Percentiles rank a stretch among this genome's conserved stretches.
Evolutionary conservation across 2,888 invertebrate species (phyloP).

Genomic region (Torymus texanus): DNA sequence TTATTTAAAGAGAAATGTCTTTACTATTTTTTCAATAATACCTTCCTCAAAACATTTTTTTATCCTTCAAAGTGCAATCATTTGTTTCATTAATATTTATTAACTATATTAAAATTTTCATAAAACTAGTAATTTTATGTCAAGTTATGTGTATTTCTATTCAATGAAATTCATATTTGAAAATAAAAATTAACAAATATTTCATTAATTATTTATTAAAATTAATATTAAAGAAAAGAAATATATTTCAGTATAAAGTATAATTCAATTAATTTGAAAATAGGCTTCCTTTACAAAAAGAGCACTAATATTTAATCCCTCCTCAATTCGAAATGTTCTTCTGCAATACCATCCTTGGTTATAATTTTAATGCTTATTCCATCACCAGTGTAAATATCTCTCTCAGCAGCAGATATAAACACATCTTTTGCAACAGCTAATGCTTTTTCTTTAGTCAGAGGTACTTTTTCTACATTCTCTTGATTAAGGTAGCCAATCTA

Average conservation of each 20-base stretch:
- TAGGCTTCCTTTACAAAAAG: slow-evolving; percentile 41
- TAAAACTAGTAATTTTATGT: no score
- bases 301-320: slow-evolving; percentile 83
- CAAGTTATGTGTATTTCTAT: no score
- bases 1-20: slow-evolving; percentile 41
- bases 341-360: slow-evolving; percentile 89
- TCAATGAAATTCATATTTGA: background rate
- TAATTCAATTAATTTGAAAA: slow-evolving; percentile 43
- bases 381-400: slow-evolving; percentile 98
- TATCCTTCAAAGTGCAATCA: background rate
- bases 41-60: background rate
- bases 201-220: slow-evolving; percentile 6
- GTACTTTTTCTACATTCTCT: slow-evolving; percentile 78
- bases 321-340: slow-evolving; percentile 85
- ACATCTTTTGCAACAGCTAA: slow-evolving; percentile 92
- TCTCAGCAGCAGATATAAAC: slow-evolving; percentile 97
- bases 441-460: slow-evolving; percentile 88
- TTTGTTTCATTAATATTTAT: no score
- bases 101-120: no score
- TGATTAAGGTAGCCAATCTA: slow-evolving; percentile 92
- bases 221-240: slow-evolving; percentile 27
- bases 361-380: slow-evolving; percentile 90
- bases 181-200: background rate
- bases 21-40: background rate
- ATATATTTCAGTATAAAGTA: slow-evolving; percentile 50